phyloP scores from a whole-genome alignment of 2,113 vertebrate species.

The Megaceryle maxima region DNA sequence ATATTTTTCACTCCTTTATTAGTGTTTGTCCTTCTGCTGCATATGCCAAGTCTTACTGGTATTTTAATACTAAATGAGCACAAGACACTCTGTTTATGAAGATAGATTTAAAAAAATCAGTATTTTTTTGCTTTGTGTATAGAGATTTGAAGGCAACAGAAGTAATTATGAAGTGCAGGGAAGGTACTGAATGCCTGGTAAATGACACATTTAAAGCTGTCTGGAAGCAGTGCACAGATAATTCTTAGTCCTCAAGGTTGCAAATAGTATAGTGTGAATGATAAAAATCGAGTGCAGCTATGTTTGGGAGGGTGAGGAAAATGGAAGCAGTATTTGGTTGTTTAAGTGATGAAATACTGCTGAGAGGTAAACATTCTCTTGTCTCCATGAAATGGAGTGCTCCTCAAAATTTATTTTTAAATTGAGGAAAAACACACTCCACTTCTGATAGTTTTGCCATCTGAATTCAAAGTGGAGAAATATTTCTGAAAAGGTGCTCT shows the following conservation, averaged over 20 bases:
- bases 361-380: neutral
- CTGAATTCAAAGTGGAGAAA: neutral
- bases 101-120: neutral
- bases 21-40: neutral
- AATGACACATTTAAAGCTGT: neutral
- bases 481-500: neutral
- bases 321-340: neutral
- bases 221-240: neutral
- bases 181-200: neutral
- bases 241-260: neutral
- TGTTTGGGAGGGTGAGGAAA: neutral
- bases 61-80: conserved; percentile 46
- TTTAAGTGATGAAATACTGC: neutral
- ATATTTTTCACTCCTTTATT: neutral
- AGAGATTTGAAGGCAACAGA: conserved; percentile 29
- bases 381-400: neutral
- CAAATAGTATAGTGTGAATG: conserved; percentile 15
- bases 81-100: conserved; percentile 7
- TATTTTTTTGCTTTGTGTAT: neutral
- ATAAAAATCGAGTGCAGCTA: conserved; percentile 28
- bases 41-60: neutral
- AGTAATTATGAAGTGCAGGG: conserved; percentile 17
- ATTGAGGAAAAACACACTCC: neutral
- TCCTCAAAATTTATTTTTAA: conserved; percentile 8
- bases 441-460: neutral